These are phyloP conservation scores for Ictidomys tridecemlineatus DNA, from an alignment of 2,113 vertebrate species.

Conservation along the genomic window DNA sequence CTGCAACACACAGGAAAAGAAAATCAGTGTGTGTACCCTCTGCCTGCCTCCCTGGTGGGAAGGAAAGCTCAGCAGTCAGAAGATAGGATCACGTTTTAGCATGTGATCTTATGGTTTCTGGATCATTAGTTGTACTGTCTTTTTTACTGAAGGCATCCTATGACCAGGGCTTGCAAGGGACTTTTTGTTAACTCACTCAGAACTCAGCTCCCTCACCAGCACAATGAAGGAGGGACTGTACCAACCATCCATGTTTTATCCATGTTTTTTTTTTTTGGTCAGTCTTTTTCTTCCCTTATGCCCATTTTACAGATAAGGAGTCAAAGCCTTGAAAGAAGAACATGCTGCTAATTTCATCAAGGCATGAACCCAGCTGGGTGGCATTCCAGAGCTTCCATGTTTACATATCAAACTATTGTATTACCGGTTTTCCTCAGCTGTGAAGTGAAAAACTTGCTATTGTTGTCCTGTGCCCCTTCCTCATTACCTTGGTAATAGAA, in stretches of 20 bases:
- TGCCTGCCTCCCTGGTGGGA: background rate
- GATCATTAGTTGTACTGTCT: background rate
- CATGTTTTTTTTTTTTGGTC: background rate
- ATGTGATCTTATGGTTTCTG: background rate
- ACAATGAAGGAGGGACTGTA: background rate
- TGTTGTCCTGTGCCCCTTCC: background rate
- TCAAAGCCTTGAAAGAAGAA: background rate
- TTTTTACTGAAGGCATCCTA: background rate
- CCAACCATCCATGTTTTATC: background rate
- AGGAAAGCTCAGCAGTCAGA: background rate
- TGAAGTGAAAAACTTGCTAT: background rate
- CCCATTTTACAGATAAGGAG: background rate
- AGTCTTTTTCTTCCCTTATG: background rate
- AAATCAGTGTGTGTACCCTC: background rate
- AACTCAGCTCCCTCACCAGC: background rate
- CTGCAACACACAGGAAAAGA: conserved; percentile 77
- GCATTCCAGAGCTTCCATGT: background rate
- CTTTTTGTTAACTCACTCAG: background rate
- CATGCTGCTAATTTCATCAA: background rate
- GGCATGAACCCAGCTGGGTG: background rate
- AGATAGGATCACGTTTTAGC: background rate
- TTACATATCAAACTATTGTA: background rate
- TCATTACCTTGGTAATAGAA: background rate
- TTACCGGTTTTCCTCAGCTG: background rate
- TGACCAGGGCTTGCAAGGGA: background rate